A percentile compares a stretch with the other conserved stretches of the same genome.
Conservation (phyloP, 1,140 invertebrate species). For the Panulirus ornatus region DNA sequence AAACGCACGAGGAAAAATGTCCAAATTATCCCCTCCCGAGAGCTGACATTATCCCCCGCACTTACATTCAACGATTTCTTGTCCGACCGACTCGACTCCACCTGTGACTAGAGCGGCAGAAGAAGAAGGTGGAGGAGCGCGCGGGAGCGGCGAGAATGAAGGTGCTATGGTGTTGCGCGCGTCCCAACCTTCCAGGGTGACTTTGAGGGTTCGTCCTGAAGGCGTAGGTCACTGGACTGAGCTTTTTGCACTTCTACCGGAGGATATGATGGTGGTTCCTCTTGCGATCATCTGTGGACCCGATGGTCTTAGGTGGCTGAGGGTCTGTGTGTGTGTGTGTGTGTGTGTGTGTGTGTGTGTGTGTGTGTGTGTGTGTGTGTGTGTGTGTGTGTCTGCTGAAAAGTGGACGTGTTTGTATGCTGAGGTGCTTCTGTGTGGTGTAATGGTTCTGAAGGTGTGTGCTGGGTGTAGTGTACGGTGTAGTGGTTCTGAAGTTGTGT, state of each 20-base stretch:
- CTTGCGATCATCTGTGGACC: too few species aligned
- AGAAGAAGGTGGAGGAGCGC: not conserved
- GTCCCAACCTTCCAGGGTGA: slow-evolving; percentile 10
- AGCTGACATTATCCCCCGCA: too few species aligned
- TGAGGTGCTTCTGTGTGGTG: too few species aligned
- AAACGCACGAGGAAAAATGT: not conserved
- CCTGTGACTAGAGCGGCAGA: too few species aligned
- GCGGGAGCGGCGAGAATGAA: not conserved
- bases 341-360: not conserved
- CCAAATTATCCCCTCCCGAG: not conserved
- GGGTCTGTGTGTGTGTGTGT: not conserved
- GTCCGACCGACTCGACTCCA: too few species aligned
- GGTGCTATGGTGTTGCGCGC: not conserved
- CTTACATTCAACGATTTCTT: too few species aligned
- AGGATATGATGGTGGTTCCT: not conserved
- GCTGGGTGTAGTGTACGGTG: too few species aligned
- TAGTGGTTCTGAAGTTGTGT: too few species aligned
- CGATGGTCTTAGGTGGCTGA: too few species aligned
- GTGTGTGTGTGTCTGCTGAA: not conserved
- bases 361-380: slow-evolving; percentile 6
- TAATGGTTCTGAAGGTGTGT: too few species aligned
- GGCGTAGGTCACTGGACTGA: slow-evolving; percentile 8
- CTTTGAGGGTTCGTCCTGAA: not conserved
- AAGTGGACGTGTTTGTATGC: too few species aligned
- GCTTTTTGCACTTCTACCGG: not conserved